Conservation (phyloP, 2,797 vertebrate species). For the Hydrocynus forskahlii region DNA sequence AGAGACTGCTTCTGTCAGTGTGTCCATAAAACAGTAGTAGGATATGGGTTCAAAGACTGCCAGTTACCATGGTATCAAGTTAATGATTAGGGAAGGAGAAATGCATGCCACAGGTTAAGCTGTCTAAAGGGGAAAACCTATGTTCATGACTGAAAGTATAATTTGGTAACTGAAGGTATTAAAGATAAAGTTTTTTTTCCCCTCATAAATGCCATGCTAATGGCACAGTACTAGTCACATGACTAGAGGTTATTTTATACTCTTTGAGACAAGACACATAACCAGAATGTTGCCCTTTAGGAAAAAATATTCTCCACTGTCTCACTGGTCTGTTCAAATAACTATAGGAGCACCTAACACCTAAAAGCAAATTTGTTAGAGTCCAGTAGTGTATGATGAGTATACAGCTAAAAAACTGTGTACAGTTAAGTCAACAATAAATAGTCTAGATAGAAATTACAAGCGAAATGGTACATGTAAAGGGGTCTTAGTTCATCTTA, state of each 20-base stretch:
- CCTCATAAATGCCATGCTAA: not conserved
- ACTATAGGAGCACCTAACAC: not conserved
- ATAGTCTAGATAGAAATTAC: not conserved
- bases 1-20: not conserved
- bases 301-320: not conserved
- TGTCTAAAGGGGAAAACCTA: not conserved
- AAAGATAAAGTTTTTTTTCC: no score
- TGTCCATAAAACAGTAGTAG: not conserved
- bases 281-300: not conserved
- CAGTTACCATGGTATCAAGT: slow-evolving; percentile 32
- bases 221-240: not conserved
- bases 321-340: not conserved
- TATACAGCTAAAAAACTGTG: not conserved
- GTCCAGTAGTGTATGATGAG: not conserved
- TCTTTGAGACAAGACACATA: no score
- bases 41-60: slow-evolving; percentile 48
- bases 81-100: slow-evolving; percentile 49
- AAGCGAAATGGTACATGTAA: not conserved
- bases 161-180: not conserved
- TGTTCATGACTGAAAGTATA: not conserved
- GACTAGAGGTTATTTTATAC: no score
- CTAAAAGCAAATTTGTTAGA: not conserved
- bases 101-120: slow-evolving; percentile 35
- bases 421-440: not conserved
- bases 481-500: not conserved